phyloP scores from a whole-genome alignment of 2,797 vertebrate species.

The Gallirallus australis region DNA sequence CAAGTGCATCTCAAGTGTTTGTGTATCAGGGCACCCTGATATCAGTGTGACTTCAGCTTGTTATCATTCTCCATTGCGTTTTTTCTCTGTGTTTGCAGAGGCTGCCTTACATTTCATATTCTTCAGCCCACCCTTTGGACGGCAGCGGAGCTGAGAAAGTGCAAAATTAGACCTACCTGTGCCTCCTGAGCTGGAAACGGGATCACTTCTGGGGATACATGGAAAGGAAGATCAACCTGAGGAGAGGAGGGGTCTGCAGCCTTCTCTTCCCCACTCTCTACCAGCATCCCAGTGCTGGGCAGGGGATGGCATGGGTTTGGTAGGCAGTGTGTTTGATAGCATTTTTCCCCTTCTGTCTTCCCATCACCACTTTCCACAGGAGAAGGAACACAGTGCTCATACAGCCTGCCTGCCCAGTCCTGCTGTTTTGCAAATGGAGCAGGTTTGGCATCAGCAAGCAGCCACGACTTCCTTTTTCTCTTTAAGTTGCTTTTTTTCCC shows the following conservation, averaged over 20 bases:
- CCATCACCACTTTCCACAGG: not conserved
- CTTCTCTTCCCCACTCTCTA: not conserved
- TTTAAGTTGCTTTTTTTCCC: not conserved
- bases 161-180: not conserved
- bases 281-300: not conserved
- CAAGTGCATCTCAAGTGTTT: not conserved
- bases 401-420: not conserved
- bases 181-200: not conserved
- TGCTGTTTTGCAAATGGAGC: not conserved
- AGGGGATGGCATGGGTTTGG: not conserved
- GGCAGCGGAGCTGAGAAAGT: not conserved
- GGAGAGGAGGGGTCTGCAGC: not conserved
- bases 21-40: not conserved
- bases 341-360: not conserved
- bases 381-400: not conserved
- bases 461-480: not conserved
- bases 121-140: not conserved
- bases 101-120: not conserved
- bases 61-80: not conserved
- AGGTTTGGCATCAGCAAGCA: conserved; percentile 7
- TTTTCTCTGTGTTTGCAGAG: not conserved
- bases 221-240: not conserved
- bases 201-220: accelerated
- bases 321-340: not conserved
- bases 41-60: not conserved